phyloP scores from a whole-genome alignment of 1,140 invertebrate genomes.

The Ectropis grisescens region DNA sequence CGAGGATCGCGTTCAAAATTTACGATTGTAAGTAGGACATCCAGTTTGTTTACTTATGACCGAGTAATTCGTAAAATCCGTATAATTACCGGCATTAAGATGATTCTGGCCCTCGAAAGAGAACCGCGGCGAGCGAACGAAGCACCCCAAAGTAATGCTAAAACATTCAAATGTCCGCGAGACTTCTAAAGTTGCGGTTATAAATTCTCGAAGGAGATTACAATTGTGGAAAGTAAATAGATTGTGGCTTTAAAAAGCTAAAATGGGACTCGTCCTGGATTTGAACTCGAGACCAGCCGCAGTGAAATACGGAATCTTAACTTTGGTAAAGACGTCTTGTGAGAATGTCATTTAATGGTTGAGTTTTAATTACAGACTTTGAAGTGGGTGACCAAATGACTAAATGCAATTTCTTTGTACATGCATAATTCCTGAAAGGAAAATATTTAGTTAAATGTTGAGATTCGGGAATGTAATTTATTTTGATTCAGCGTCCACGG shows the following conservation, averaged over 20 bases:
- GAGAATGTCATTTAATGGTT: no score
- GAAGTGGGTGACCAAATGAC: no score
- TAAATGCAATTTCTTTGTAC: no score
- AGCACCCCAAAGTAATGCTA: conserved; percentile 47
- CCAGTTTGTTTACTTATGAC: conserved; percentile 64
- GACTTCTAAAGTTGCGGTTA: conserved; percentile 40
- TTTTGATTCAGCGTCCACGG: no score
- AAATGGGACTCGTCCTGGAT: no score
- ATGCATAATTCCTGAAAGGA: no score
- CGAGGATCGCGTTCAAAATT: conserved; percentile 49
- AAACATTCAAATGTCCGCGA: conserved; percentile 61
- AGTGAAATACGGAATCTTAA: no score
- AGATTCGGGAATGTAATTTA: no score
- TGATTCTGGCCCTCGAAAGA: conserved; percentile 45
- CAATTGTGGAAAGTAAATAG: conserved; percentile 14
- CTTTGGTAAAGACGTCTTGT: no score
- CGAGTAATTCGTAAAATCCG: conserved; percentile 63
- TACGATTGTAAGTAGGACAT: conserved; percentile 63
- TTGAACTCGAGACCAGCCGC: no score
- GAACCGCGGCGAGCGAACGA: conserved; percentile 10
- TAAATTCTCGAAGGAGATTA: conserved; percentile 38
- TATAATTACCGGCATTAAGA: conserved; percentile 67
- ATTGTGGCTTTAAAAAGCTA: conserved; percentile 2
- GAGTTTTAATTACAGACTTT: no score
- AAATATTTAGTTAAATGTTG: no score